Evolutionary conservation across 1,140 invertebrate genomes (phyloP).

Genomic region (Drosophila nasuta): DNA sequence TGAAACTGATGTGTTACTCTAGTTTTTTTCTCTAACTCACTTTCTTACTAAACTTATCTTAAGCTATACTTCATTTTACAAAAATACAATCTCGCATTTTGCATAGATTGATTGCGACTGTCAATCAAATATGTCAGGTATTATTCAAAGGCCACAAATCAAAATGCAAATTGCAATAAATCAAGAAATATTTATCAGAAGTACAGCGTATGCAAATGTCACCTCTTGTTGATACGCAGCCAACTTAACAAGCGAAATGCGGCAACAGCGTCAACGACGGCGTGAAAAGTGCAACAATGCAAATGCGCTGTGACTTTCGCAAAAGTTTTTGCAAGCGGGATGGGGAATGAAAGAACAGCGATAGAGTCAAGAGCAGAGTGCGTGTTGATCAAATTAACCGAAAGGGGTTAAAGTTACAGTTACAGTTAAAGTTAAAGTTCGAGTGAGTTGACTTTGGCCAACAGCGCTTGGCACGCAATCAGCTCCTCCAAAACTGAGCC

Average conservation of each 20-base stretch:
- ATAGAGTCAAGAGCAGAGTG: constrained; percentile 61
- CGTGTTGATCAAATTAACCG: constrained; percentile 82
- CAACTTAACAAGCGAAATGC: constrained; percentile 11
- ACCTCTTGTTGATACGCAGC: constrained; percentile 43
- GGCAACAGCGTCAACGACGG: constrained; percentile 22
- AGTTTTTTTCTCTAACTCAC: neutral
- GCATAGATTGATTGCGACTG: constrained; percentile 6
- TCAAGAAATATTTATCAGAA: constrained; percentile 46
- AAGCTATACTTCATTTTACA: constrained; percentile 1
- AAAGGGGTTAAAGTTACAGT: constrained; percentile 64
- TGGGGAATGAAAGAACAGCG: neutral
- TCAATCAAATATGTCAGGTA: constrained; percentile 12
- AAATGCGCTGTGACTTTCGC: constrained; percentile 65
- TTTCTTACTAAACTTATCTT: neutral
- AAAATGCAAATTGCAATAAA: constrained; percentile 61
- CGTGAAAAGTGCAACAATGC: constrained; percentile 68
- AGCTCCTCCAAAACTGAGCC: constrained; percentile 21
- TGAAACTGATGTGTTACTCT: neutral
- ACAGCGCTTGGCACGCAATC: constrained; percentile 68
- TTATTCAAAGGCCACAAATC: constrained; percentile 23
- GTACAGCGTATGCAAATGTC: constrained; percentile 58
- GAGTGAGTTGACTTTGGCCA: constrained; percentile 74
- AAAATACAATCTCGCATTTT: neutral
- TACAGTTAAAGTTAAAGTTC: constrained; percentile 69
- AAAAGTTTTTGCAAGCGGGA: constrained; percentile 36